Base-by-base conservation (phyloP, 2,113 vertebrate genomes). In the Ptyas mucosa region DNA sequence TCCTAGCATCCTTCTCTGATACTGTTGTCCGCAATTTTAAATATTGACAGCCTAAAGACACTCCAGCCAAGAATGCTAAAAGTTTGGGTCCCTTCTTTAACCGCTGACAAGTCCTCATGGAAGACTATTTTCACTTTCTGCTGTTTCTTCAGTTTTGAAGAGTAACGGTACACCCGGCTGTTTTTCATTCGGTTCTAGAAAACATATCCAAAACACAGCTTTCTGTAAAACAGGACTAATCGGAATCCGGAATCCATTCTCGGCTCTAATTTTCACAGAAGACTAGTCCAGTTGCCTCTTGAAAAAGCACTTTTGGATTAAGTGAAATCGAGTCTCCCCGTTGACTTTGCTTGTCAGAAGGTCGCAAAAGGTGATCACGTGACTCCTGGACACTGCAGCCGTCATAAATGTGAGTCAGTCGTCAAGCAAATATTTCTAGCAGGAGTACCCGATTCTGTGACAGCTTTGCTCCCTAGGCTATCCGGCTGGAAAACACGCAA, bases 111-210 rank as follows among this genome's bases (percentile, higher is more conserved):
- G n/a, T 86, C 64, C 49, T 85, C 55, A 1, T 39, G 92, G 64
- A 89, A 85, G 58, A 87, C 43, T 91, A 39, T 91, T 93, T 89
- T 91, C 52, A 90, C 49, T 91, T 34, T 75, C 90, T 93, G 87
- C 90, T 89, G 29, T 86, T 91, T 54, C 87, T 86, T 43, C 91
- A 54, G 87, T 93, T 89, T 91, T 93, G 58, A 91, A 91, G 6
- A 85, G 85, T 12, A 64, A 49, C 18, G 34, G 49, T 89, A 55
- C 88, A 92, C 21, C 55, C 75, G 49, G 89, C 89, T 91, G 87
- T 90, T 91, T 94, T 89, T 89, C 75, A 54, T 89, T 91, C 54
- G 49, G 26, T 87, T 91, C 89, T 86, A 49, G 51, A 61, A 91
- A 81, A 91, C 26, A 34, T 39, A 69, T n/a, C 52, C 15, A 10